These are phyloP conservation scores for Gephyroberyx darwinii DNA, from an alignment of 2,797 vertebrate genomes.

Conservation along the genomic window DNA sequence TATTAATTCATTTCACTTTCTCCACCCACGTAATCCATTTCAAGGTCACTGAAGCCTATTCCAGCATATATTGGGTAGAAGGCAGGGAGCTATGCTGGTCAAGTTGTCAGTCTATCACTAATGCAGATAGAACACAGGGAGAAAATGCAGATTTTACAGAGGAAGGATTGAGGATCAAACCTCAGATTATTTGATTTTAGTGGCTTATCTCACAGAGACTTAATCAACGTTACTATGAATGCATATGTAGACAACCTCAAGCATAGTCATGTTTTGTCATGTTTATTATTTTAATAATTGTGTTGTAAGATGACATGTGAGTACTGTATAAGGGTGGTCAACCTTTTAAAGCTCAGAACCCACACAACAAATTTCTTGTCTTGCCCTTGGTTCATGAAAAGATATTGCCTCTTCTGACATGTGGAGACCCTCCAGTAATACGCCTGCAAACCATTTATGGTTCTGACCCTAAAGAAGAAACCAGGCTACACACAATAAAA, in stretches of 20 bases:
- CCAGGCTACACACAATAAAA: background rate
- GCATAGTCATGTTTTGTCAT: background rate
- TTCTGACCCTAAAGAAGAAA: constrained; percentile 10
- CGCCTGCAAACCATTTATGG: background rate
- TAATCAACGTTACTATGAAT: background rate
- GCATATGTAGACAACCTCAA: background rate
- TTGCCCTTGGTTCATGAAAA: background rate
- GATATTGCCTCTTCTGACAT: background rate
- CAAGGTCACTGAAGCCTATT: too few relatives aligned
- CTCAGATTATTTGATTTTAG: background rate
- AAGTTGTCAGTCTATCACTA: too few relatives aligned
- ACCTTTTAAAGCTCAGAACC: background rate
- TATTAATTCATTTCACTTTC: background rate
- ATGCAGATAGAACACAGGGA: too few relatives aligned
- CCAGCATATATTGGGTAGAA: too few relatives aligned
- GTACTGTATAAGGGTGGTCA: background rate
- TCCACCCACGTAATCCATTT: too few relatives aligned
- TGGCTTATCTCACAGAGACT: background rate
- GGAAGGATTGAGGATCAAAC: too few relatives aligned
- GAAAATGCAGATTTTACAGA: too few relatives aligned
- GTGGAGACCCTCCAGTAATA: background rate
- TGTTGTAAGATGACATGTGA: too few relatives aligned
- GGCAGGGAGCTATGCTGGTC: too few relatives aligned
- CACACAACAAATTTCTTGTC: background rate
- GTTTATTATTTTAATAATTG: too few relatives aligned